phyloP scores from a whole-genome alignment of 1,140 invertebrate species.

The Drosophila obscura region DNA sequence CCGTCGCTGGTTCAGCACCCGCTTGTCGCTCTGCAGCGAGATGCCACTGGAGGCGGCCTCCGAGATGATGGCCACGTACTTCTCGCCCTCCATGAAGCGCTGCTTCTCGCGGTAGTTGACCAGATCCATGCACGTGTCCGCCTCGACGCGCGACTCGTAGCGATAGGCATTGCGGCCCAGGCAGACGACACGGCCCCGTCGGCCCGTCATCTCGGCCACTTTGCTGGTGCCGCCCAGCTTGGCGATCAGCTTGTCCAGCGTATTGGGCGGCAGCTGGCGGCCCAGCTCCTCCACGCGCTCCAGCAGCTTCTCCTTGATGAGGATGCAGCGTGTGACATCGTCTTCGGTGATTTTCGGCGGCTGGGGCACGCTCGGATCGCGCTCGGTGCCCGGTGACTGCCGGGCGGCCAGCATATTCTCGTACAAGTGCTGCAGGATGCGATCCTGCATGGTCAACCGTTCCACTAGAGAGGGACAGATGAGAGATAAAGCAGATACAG shows the following conservation, averaged over 20 bases:
- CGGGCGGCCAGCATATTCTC: constrained; percentile 39
- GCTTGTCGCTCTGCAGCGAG: constrained; percentile 96
- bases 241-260: constrained; percentile 98
- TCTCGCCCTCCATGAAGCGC: constrained; percentile 98
- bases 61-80: constrained; percentile 99
- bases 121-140: constrained; percentile 96
- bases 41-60: constrained; percentile 99
- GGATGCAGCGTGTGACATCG: constrained; percentile 86
- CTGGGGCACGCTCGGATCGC: constrained; percentile 12
- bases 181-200: constrained; percentile 97
- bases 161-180: constrained; percentile 92
- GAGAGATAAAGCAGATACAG: background rate
- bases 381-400: constrained; percentile 5
- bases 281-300: constrained; percentile 93
- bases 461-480: constrained; percentile 27
- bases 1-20: constrained; percentile 93
- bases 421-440: constrained; percentile 53
- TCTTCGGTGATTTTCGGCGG: constrained; percentile 43
- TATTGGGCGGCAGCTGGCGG: constrained; percentile 95
- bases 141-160: constrained; percentile 97
- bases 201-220: constrained; percentile 99
- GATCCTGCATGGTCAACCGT: constrained; percentile 58
- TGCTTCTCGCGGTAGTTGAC: constrained; percentile 95
- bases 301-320: constrained; percentile 94
- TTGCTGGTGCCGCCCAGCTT: constrained; percentile 95